Evolutionary conservation across 2,113 vertebrate genomes (phyloP), one percentile per base, ranked within the genome.

Genomic region (Elgaria multicarinata): DNA sequence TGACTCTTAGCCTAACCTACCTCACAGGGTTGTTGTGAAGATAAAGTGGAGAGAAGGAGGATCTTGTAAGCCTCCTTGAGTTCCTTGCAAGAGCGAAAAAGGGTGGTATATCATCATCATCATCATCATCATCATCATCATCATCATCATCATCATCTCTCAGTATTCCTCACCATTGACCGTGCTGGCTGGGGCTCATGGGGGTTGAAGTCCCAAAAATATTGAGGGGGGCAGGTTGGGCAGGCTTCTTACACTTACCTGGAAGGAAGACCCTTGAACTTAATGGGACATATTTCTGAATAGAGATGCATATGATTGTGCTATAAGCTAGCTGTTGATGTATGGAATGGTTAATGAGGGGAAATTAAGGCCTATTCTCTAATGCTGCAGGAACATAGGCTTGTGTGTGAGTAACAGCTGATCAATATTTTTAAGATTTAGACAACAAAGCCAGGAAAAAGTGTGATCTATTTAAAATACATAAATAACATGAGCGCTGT

Each of bases 381-480:
- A 90, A 71, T 5, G 5, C 39, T 87, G 80, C 0, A 90, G 76
- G n/a, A n/a, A 7, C 9, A 44, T 26, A 90, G 62, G 66, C 0
- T 66, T 50, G 4, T 46, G 13, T 67, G 44, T 4, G 20, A 36
- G 87, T 92, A 93, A 90, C 0, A 86, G 20, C 10, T 79, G 36
- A 69, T 88, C 46, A 89, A 71, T 67, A 90, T 53, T 79, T 42
- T 44, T 50, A 90, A 93, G 86, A 90, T 75, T 12, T n/a, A 22
- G 10, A 4, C 20, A 77, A 64, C 66, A 58, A 88, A 87, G 55
- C 58, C 64, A 58, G 64, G 77, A 28, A 85, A 55, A 1, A 39
- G n/a, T 83, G 53, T 20, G 74, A 64, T 50, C 44, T 82, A 81
- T 46, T 0, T 10, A 87, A 77, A 44, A 86, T 87, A 46, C 9